These are phyloP conservation scores for Drosophila putrida DNA, from an alignment of 2,888 invertebrate genomes.

Conservation along the genomic window DNA sequence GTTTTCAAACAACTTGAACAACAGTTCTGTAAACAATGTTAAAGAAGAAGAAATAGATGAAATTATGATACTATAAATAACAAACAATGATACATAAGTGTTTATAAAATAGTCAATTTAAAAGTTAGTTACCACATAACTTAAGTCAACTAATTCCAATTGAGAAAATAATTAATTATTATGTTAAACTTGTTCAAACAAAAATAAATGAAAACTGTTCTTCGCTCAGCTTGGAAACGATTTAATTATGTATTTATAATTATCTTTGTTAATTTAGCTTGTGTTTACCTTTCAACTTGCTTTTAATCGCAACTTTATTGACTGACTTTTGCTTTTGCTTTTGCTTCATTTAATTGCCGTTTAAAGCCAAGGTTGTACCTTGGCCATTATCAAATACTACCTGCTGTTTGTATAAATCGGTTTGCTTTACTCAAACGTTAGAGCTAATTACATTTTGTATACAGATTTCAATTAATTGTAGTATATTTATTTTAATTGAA, in stretches of 20 bases:
- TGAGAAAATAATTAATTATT: not conserved
- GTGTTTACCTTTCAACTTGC: constrained; percentile 12
- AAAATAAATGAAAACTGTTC: not conserved
- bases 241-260: constrained; percentile 21
- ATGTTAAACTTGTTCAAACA: not conserved
- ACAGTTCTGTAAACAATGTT: no score
- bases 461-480: constrained; percentile 70
- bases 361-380: constrained; percentile 21
- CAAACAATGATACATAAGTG: not conserved
- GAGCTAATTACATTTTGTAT: constrained; percentile 56
- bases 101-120: not conserved
- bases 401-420: constrained; percentile 51
- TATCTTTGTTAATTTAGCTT: constrained; percentile 12
- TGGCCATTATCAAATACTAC: constrained; percentile 31
- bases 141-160: not conserved
- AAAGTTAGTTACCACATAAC: not conserved
- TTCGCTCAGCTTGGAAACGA: not conserved
- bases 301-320: constrained; percentile 14
- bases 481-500: constrained; percentile 73
- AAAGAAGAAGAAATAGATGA: not conserved
- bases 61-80: not conserved
- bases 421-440: constrained; percentile 34
- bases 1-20: no score
- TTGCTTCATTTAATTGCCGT: constrained; percentile 26
- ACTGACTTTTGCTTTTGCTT: constrained; percentile 11